These are phyloP conservation scores for Parotia lawesii DNA, from an alignment of 2,113 vertebrate genomes.

Conservation along the genomic window DNA sequence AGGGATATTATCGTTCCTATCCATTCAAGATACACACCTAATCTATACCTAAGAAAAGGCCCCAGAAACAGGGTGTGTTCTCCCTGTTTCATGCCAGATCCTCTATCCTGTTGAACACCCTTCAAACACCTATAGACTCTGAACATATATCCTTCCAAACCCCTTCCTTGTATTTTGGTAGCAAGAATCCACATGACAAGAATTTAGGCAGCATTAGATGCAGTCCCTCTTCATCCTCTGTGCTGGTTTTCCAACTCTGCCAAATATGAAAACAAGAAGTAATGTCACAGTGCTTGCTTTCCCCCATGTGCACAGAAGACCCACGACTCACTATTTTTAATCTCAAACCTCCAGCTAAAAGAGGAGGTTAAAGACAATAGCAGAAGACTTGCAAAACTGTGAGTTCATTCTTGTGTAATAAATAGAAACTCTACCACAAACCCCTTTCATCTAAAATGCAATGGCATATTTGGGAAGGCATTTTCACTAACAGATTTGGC, in stretches of 20 bases:
- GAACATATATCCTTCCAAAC: not conserved
- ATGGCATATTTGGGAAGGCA: not conserved
- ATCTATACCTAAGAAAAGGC: not conserved
- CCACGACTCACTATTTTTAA: not conserved
- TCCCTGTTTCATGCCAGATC: not conserved
- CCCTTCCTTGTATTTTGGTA: not conserved
- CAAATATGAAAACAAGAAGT: not conserved
- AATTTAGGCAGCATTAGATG: not conserved
- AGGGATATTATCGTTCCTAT: not conserved
- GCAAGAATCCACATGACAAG: not conserved
- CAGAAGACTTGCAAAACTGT: not conserved
- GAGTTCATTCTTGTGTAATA: not conserved
- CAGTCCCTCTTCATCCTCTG: not conserved
- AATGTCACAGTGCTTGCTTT: not conserved
- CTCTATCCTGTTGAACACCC: not conserved
- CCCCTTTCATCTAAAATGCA: not conserved
- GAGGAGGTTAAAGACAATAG: not conserved
- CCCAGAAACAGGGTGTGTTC: not conserved
- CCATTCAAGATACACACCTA: not conserved
- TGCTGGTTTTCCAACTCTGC: not conserved
- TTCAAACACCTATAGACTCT: not conserved
- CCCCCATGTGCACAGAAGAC: not conserved
- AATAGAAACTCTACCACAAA: not conserved
- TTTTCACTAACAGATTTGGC: not conserved
- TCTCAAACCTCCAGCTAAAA: not conserved